Conservation (phyloP, 2,797 vertebrate species). For the Gobio occitaniae region DNA sequence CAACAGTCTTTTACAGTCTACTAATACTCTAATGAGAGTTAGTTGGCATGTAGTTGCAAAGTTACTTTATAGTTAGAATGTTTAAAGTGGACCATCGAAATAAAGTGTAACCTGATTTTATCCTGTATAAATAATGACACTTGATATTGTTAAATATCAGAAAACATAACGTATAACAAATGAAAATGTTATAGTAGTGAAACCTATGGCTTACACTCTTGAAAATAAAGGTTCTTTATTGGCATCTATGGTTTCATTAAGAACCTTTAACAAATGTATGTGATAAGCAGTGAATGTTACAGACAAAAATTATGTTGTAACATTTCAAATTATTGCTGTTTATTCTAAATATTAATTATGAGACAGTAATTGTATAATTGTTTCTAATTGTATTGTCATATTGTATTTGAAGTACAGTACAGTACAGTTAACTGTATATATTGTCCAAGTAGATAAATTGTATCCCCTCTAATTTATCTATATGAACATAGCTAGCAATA, state of each 20-base stretch:
- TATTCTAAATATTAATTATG: not conserved
- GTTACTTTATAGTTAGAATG: not conserved
- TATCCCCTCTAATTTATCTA: not conserved
- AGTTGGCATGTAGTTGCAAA: no score
- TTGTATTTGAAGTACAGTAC: not conserved
- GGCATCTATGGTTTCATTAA: no score
- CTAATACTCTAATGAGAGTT: no score
- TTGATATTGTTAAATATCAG: not conserved
- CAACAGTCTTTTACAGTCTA: not conserved
- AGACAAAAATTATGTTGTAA: not conserved
- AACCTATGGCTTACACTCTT: not conserved
- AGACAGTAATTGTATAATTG: not conserved
- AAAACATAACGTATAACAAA: not conserved
- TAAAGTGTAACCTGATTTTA: not conserved
- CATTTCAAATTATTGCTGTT: not conserved
- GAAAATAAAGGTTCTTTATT: no score
- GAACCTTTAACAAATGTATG: not conserved
- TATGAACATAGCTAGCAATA: not conserved
- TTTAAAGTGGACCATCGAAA: not conserved
- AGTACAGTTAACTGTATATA: not conserved
- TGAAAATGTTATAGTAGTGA: no score
- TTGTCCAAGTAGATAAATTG: not conserved
- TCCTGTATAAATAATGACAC: not conserved
- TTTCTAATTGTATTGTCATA: not conserved
- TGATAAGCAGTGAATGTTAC: not conserved